phyloP scores from a whole-genome alignment of 2,888 invertebrate species.

The Dryobota labecula region DNA sequence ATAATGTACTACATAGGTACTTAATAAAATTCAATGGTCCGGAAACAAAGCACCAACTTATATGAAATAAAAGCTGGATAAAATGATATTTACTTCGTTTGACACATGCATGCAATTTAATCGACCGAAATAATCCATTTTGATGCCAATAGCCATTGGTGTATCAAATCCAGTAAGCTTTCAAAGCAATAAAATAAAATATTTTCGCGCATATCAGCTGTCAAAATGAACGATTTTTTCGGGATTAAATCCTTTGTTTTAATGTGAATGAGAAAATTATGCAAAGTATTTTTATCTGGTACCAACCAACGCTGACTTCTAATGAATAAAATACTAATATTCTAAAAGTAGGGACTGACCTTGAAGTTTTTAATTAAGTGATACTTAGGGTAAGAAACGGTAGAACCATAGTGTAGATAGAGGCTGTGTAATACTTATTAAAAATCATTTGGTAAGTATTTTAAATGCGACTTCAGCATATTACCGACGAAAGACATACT shows the following conservation, averaged over 20 bases:
- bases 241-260: conserved; percentile 59
- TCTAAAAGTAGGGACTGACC: conserved; percentile 11
- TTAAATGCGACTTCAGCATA: background rate
- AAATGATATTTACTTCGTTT: conserved; percentile 26
- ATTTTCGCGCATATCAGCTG: conserved; percentile 51
- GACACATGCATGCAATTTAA: conserved; percentile 24
- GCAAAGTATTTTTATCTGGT: conserved; percentile 62
- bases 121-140: conserved; percentile 37
- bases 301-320: conserved; percentile 14
- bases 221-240: conserved; percentile 57
- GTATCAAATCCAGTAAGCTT: conserved; percentile 50
- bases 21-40: background rate
- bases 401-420: background rate
- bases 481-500: background rate
- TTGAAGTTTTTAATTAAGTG: conserved; percentile 26
- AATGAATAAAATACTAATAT: conserved; percentile 43
- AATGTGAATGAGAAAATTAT: conserved; percentile 64
- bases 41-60: background rate
- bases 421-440: background rate
- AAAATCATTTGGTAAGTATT: background rate
- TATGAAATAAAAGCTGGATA: background rate
- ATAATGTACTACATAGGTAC: too few species aligned
- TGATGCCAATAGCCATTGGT: conserved; percentile 38
- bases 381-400: background rate
- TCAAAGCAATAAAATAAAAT: conserved; percentile 53